Evolutionary conservation across 2,888 invertebrate genomes (phyloP), one percentile per base, ranked within the genome.

Genomic region (Merodon equestris): DNA sequence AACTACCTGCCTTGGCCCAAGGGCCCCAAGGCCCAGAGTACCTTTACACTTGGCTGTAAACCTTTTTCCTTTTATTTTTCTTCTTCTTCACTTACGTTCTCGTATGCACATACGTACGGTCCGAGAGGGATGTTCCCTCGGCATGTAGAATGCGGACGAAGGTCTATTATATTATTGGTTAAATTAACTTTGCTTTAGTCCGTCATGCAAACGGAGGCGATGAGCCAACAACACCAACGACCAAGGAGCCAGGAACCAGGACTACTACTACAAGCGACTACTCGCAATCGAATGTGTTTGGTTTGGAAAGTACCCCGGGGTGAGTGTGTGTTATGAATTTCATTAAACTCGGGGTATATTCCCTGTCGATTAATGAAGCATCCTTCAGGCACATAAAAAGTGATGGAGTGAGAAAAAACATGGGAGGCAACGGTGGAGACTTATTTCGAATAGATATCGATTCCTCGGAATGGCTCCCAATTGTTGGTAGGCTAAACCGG

Each of bases 141-240:
- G 14, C 44, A 66, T 45, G 53, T 38, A 40, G 53, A 36, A 53
- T 47, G 14, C 42, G 71, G 48, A 72, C 38, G 19, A 45, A 45
- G 58, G 58, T 19, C 73, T 53, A 73, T 76, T 66, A 72, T 76
- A 44, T 67, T 77, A 63, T 72, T 68, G 67, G 53, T 38, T 67
- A 63, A 53, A 67, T 77, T 77, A 77, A 72, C 67, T 77, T 57
- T 44, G 58, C 56, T 40, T 51, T 51, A 45, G 68, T 67, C 51
- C 74, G 60, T 67, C 68, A 42, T 38, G 42, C 48, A 45, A 42
- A 15, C 12, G 42, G 10, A 15, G 40, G 10, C 27, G 27, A 27
- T 27, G 27, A 27, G 27, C 27, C 27, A 27, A 7, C 27, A 7
- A 7, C 27, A 27, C 27, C 27, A 27, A 7, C 27, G 27, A 7